Evolutionary conservation across 2,113 vertebrate species (phyloP).

Genomic region (Gobio gobio): DNA sequence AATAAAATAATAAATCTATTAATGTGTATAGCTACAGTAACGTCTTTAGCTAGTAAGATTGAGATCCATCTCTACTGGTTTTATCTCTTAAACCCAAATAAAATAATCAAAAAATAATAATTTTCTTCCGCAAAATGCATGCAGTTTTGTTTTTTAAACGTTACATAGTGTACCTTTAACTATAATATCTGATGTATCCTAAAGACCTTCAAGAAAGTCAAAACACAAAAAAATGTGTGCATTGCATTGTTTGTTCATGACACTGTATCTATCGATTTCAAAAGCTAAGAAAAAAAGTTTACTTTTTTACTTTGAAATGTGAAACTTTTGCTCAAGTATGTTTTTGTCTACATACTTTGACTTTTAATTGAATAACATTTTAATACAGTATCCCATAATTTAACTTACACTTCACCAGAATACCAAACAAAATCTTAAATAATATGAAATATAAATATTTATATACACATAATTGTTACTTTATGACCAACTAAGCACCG

Average conservation of each 20-base stretch:
- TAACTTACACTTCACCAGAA: background rate
- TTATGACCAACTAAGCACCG: background rate
- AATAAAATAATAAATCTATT: too few relatives aligned
- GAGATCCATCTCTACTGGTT: too few relatives aligned
- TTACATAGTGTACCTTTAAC: too few relatives aligned
- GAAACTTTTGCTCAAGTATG: background rate
- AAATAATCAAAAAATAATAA: too few relatives aligned
- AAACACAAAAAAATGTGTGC: too few relatives aligned
- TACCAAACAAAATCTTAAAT: background rate
- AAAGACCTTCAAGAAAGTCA: too few relatives aligned
- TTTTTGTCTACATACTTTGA: background rate
- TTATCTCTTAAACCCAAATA: too few relatives aligned
- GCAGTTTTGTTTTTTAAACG: too few relatives aligned
- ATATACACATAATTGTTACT: conserved; percentile 8
- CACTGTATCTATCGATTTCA: background rate
- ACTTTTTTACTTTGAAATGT: background rate
- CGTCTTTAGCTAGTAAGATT: too few relatives aligned
- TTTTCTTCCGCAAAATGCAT: too few relatives aligned
- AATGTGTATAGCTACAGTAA: too few relatives aligned
- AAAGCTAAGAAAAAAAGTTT: background rate
- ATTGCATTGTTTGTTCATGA: background rate
- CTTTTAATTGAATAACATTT: background rate
- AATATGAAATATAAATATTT: background rate
- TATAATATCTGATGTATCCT: too few relatives aligned
- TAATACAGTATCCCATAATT: background rate